These are phyloP conservation scores for Calameuta filiformis DNA, from an alignment of 2,888 invertebrate genomes.

Conservation along the genomic window DNA sequence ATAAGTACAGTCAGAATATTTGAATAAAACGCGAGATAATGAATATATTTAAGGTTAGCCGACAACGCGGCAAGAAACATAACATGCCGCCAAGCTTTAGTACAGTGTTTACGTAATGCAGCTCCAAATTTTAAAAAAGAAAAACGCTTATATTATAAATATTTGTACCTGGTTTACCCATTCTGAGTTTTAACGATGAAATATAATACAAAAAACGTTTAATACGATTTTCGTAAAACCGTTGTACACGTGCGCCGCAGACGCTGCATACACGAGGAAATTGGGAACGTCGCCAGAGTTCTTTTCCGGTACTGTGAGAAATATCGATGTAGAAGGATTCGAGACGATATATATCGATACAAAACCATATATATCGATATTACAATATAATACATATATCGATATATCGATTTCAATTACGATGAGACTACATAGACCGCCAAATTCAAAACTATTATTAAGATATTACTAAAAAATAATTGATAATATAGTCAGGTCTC, in stretches of 20 bases:
- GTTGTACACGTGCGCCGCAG: constrained; percentile 15
- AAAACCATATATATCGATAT: too few relatives aligned
- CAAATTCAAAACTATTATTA: background rate
- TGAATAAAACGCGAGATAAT: background rate
- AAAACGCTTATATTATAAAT: background rate
- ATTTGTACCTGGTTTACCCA: constrained; percentile 66
- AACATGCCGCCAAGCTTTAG: background rate
- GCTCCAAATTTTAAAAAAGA: constrained; percentile 1
- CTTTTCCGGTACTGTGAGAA: background rate
- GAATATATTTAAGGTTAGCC: constrained; percentile 24
- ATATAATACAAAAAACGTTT: constrained; percentile 12
- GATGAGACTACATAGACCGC: background rate
- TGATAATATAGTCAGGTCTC: too few relatives aligned
- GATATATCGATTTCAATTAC: background rate
- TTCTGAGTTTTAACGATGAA: constrained; percentile 30
- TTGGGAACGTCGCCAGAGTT: background rate
- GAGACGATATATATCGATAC: background rate
- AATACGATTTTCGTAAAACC: background rate
- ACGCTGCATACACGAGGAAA: constrained; percentile 10
- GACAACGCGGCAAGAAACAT: constrained; percentile 25
- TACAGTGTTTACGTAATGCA: background rate
- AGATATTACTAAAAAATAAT: too few relatives aligned
- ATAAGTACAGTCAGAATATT: background rate
- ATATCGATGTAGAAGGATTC: background rate
- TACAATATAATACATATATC: too few relatives aligned